Evolutionary conservation across 2,888 invertebrate genomes (phyloP).

Genomic region (Diloba caeruleocephala): DNA sequence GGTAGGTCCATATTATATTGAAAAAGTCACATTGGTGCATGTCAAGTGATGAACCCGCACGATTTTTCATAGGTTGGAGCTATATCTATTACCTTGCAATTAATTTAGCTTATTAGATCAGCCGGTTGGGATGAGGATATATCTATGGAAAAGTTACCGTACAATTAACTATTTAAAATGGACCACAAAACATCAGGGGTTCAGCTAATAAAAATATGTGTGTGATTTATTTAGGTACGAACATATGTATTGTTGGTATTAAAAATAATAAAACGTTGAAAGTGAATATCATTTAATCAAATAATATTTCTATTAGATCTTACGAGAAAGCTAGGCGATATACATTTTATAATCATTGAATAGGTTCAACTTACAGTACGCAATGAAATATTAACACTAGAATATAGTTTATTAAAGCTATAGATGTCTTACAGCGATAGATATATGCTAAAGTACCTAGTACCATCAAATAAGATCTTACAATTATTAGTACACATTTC

Average conservation of each 20-base stretch:
- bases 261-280: slow-evolving; percentile 19
- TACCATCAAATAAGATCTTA: slow-evolving; percentile 48
- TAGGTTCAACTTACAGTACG: slow-evolving; percentile 50
- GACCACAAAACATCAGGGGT: slow-evolving; percentile 26
- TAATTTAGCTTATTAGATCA: slow-evolving; percentile 37
- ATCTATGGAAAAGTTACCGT: slow-evolving; percentile 26
- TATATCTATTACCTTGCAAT: too few species aligned
- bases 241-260: neutral
- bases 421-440: slow-evolving; percentile 69
- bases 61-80: too few species aligned
- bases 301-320: slow-evolving; percentile 72
- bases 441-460: slow-evolving; percentile 50
- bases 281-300: slow-evolving; percentile 68
- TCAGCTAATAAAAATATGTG: too few species aligned
- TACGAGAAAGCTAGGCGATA: slow-evolving; percentile 74
- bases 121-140: slow-evolving; percentile 30
- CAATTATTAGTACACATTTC: slow-evolving; percentile 34
- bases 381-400: slow-evolving; percentile 55
- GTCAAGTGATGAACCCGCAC: too few species aligned
- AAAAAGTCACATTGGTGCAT: too few species aligned
- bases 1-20: too few species aligned
- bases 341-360: slow-evolving; percentile 57
- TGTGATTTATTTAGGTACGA: too few species aligned
- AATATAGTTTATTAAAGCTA: slow-evolving; percentile 65
- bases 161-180: slow-evolving; percentile 31